Conservation (phyloP, 1,140 invertebrate species). For the Drosophila trapezifrons region DNA sequence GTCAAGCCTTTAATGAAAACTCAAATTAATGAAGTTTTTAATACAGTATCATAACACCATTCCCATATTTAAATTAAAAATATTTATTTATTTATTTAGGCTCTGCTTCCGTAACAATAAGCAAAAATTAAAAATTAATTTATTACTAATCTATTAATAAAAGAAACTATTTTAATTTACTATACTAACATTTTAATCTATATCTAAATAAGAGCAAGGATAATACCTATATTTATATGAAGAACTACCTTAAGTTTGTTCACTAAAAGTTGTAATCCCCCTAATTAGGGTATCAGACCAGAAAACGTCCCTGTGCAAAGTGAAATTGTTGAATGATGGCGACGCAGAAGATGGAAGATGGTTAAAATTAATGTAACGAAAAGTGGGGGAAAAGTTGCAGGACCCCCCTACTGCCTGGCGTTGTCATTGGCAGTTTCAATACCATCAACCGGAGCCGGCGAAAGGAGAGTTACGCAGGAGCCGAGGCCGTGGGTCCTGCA, state of each 20-base stretch:
- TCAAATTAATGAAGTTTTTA: too few species aligned
- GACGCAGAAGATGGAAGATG: slow-evolving; percentile 33
- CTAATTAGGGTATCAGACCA: slow-evolving; percentile 11
- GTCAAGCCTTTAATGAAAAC: too few species aligned
- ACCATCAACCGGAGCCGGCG: slow-evolving; percentile 2
- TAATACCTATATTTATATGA: neutral
- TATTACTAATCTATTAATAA: too few species aligned
- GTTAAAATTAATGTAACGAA: slow-evolving; percentile 53
- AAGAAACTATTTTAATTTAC: too few species aligned
- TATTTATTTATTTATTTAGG: too few species aligned
- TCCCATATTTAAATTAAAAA: too few species aligned
- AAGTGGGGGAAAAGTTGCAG: slow-evolving; percentile 62
- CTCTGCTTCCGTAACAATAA: too few species aligned
- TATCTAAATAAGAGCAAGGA: neutral
- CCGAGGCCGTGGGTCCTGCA: slow-evolving; percentile 16
- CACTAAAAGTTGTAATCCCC: neutral
- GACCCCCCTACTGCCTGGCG: slow-evolving; percentile 6
- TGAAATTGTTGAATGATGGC: slow-evolving; percentile 65
- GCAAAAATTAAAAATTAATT: too few species aligned
- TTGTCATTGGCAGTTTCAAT: slow-evolving; percentile 67
- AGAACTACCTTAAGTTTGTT: neutral
- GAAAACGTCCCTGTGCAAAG: slow-evolving; percentile 2
- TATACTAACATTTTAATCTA: too few species aligned
- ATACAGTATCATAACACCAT: too few species aligned
- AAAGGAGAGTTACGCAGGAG: slow-evolving; percentile 1